Evolutionary conservation across 2,113 vertebrate genomes (phyloP), one percentile per base, ranked within the genome.

Genomic region (Ranitomeya imitator): DNA sequence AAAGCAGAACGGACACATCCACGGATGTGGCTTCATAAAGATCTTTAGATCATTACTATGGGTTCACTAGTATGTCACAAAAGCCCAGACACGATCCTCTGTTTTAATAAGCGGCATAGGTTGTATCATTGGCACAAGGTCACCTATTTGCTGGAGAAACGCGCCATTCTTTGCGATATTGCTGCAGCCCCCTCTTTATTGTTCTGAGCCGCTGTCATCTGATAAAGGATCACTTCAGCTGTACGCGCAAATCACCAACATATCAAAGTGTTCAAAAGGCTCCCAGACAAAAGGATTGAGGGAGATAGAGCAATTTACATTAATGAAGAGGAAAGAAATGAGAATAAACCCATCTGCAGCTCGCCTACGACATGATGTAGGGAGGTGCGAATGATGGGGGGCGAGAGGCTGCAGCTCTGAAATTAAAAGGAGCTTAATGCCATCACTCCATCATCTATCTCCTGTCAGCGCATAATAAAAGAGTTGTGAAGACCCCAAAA

Each of bases 271-370:
- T 79, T 84, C 81, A 84, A 89, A 79, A 89, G 60, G 23, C 73
- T 85, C 74, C 73, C 73, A 89, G 87, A 89, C 87, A 89, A 89
- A 85, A 61, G 80, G 81, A 83, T 45, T 21, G 79, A 87, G 86
- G 65, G 79, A 88, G 73, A 89, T 55, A 52, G 61, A 85, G 73
- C 87, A 89, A 89, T 89, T 89, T 85, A 85, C 82, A 89, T 89
- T 79, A 84, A 85, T 89, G 87, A 89, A 79, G 81, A 79, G 87
- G 59, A 67, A 89, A 85, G 82, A 69, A 83, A 84, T 83, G 59
- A 79, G 87, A 89, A 88, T 84, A 85, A 84, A 89, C 85, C 61
- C 73, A 85, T 85, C 73, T 84, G 82, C n/a, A 23, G 87, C 87
- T 76, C 82, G 81, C 87, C 87, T 88, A 88, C 87, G 51, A 85